A percentile compares a stretch with the other conserved stretches of the same genome.
These are phyloP conservation scores for Caenorhabditis sp. DNA, from an alignment of 2,888 invertebrate genomes.

Conservation along the genomic window DNA sequence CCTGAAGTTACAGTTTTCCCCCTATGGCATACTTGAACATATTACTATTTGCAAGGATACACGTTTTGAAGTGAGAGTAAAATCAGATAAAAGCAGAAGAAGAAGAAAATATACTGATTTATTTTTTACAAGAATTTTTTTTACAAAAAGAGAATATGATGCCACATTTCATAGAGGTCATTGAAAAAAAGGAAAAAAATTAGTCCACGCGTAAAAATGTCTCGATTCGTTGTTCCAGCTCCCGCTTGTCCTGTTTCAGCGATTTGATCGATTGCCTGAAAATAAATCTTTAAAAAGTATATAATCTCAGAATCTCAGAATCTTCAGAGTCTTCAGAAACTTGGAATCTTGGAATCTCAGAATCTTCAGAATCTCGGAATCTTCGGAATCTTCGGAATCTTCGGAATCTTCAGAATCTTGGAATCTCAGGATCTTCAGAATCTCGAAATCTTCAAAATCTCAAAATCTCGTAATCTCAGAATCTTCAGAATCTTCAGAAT, in stretches of 20 bases:
- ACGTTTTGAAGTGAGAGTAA: not conserved
- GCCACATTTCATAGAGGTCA: slow-evolving; percentile 7
- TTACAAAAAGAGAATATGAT: not conserved
- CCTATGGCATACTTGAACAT: not conserved
- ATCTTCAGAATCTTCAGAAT: too few relatives aligned
- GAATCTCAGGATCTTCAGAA: too few relatives aligned
- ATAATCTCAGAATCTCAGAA: not conserved
- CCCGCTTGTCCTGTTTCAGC: slow-evolving; percentile 58
- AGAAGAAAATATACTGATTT: not conserved
- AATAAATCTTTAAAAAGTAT: not conserved
- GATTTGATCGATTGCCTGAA: slow-evolving; percentile 54
- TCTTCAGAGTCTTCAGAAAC: too few relatives aligned
- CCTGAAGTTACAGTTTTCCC: not conserved
- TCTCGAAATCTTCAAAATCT: too few relatives aligned
- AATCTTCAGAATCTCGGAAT: too few relatives aligned
- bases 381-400: too few relatives aligned
- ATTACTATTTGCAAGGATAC: too few relatives aligned
- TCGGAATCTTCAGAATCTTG: too few relatives aligned
- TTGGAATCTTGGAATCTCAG: too few relatives aligned
- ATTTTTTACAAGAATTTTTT: not conserved
- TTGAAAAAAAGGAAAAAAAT: slow-evolving; percentile 5
- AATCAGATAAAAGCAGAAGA: not conserved
- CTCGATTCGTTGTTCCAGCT: slow-evolving; percentile 58
- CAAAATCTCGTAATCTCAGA: too few relatives aligned
- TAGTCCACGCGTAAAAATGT: slow-evolving; percentile 48